phyloP scores from a whole-genome alignment of 1,140 invertebrate genomes.

The Trachymyrmex septentrionalis region DNA sequence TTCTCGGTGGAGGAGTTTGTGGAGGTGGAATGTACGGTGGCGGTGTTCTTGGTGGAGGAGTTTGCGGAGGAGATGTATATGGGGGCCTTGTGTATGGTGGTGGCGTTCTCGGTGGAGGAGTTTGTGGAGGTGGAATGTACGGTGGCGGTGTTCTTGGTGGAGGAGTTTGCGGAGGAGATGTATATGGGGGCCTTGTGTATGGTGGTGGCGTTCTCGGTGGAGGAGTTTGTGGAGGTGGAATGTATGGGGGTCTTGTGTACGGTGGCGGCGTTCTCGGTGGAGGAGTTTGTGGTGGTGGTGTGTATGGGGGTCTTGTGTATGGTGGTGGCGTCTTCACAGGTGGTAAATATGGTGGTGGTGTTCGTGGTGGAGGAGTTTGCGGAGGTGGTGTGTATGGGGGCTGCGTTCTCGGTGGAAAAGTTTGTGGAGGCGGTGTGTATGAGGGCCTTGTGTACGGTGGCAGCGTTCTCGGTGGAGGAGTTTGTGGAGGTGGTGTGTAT shows the following conservation, averaged over 20 bases:
- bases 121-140: neutral
- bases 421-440: constrained; percentile 3
- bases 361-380: constrained; percentile 8
- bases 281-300: constrained; percentile 26
- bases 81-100: neutral
- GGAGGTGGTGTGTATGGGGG: neutral
- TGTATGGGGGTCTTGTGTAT: constrained; percentile 13
- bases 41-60: constrained; percentile 40
- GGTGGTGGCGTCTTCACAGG: constrained; percentile 1
- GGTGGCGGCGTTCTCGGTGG: constrained; percentile 50
- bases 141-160: constrained; percentile 47
- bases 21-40: constrained; percentile 19
- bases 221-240: neutral
- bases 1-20: constrained; percentile 25
- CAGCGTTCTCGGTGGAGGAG: constrained; percentile 42
- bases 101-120: constrained; percentile 3
- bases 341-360: neutral
- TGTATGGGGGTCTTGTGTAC: constrained; percentile 16
- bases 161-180: neutral
- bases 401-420: neutral
- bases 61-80: neutral
- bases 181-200: too few species aligned
- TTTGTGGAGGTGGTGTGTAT: too few species aligned
- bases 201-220: too few species aligned
- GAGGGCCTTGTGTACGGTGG: neutral